Evolutionary conservation across 2,888 invertebrate genomes (phyloP).

Genomic region (Microdon myrmicae): DNA sequence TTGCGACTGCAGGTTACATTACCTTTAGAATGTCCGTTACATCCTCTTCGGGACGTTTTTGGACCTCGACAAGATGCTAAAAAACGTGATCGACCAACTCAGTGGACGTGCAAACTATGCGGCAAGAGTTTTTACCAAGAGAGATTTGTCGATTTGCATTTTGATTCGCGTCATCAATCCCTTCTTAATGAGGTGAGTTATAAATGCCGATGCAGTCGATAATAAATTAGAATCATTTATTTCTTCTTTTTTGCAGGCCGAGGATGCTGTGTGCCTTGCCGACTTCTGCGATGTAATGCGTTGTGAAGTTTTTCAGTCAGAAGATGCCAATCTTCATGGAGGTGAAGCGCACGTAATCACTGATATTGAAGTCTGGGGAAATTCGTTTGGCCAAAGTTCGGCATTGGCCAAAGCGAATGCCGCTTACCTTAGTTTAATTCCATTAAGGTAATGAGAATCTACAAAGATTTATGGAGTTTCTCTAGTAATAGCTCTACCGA

Average conservation of each 20-base stretch:
- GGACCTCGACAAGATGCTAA: constrained; percentile 88
- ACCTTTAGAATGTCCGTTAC: constrained; percentile 90
- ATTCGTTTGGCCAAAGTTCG: constrained; percentile 71
- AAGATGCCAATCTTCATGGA: constrained; percentile 73
- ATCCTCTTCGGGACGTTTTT: constrained; percentile 87
- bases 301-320: constrained; percentile 85
- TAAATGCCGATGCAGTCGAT: neutral
- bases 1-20: constrained; percentile 72
- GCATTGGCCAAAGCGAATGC: constrained; percentile 68
- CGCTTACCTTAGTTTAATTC: constrained; percentile 65
- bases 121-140: constrained; percentile 93
- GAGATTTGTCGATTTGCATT: constrained; percentile 86
- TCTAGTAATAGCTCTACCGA: no score
- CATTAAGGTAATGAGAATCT: constrained; percentile 65
- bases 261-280: constrained; percentile 91
- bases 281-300: constrained; percentile 97
- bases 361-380: constrained; percentile 87
- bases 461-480: no score
- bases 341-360: constrained; percentile 77
- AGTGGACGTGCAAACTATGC: constrained; percentile 91
- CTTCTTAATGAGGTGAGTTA: constrained; percentile 80
- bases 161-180: constrained; percentile 87
- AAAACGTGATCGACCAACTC: constrained; percentile 84
- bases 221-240: constrained; percentile 35
- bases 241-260: constrained; percentile 73